These are phyloP conservation scores for Lucilia cuprina DNA, from an alignment of 1,140 invertebrate genomes.

Conservation along the genomic window DNA sequence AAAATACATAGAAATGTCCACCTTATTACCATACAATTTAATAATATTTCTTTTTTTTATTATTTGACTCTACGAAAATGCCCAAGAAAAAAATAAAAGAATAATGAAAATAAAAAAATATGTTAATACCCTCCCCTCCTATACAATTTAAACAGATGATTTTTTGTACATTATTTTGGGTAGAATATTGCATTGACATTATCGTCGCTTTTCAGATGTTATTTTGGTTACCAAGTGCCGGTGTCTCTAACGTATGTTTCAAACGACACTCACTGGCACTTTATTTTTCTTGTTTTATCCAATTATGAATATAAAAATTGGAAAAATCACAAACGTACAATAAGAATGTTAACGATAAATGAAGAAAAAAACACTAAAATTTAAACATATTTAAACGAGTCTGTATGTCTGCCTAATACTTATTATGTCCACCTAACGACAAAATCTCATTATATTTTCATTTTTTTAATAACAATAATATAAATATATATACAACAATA, in stretches of 20 bases:
- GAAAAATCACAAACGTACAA: constrained; percentile 20
- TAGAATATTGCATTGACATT: neutral
- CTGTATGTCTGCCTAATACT: neutral
- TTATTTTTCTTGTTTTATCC: constrained; percentile 6
- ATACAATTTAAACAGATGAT: neutral
- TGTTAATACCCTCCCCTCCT: neutral
- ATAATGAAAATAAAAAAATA: neutral
- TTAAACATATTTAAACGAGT: neutral
- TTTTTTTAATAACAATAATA: neutral
- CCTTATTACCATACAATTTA: neutral
- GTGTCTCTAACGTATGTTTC: neutral
- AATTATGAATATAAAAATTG: constrained; percentile 35
- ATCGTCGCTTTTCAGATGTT: neutral
- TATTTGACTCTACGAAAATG: neutral
- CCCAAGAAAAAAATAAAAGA: neutral
- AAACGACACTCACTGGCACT: neutral
- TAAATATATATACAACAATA: neutral
- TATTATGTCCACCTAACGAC: constrained; percentile 21
- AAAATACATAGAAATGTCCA: neutral
- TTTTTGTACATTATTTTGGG: neutral
- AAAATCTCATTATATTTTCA: constrained; percentile 35
- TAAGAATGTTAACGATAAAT: neutral
- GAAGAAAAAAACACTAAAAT: constrained; percentile 15
- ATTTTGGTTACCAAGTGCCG: neutral
- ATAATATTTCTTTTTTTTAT: constrained; percentile 7